Percentiles rank a stretch among this genome's conserved stretches.
phyloP scores from a whole-genome alignment of 2,888 invertebrate species.

The Drosophila pseudotalamancana region DNA sequence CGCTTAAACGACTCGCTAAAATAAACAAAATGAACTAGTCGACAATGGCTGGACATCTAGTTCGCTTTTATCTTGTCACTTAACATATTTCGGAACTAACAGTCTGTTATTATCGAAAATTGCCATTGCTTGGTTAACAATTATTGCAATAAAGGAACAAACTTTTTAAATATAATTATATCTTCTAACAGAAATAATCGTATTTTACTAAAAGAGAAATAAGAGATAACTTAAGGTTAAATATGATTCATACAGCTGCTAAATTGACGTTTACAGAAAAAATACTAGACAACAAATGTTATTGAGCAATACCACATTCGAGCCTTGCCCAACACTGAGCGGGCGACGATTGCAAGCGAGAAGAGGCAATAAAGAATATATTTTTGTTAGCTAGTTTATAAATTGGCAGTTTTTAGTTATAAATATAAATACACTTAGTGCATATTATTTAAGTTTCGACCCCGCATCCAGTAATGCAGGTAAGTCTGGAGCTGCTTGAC shows the following conservation, averaged over 20 bases:
- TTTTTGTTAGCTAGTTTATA: slow-evolving; percentile 42
- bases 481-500: slow-evolving; percentile 9
- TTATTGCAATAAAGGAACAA: neutral
- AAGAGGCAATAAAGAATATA: slow-evolving; percentile 38
- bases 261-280: slow-evolving; percentile 9
- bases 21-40: slow-evolving; percentile 6
- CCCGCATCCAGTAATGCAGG: slow-evolving; percentile 48
- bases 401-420: slow-evolving; percentile 57
- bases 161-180: no score
- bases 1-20: slow-evolving; percentile 9
- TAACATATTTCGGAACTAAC: neutral
- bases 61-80: neutral
- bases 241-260: slow-evolving; percentile 10
- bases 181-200: no score
- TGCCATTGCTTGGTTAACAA: neutral
- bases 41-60: slow-evolving; percentile 1
- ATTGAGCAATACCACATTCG: neutral
- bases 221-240: neutral
- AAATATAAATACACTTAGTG: slow-evolving; percentile 42
- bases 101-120: neutral
- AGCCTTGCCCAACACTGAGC: slow-evolving; percentile 31
- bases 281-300: slow-evolving; percentile 8
- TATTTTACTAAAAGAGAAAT: no score
- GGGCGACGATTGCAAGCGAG: slow-evolving; percentile 26
- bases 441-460: slow-evolving; percentile 34